phyloP scores from a whole-genome alignment of 2,888 invertebrate genomes.

The Furcula furcula region DNA sequence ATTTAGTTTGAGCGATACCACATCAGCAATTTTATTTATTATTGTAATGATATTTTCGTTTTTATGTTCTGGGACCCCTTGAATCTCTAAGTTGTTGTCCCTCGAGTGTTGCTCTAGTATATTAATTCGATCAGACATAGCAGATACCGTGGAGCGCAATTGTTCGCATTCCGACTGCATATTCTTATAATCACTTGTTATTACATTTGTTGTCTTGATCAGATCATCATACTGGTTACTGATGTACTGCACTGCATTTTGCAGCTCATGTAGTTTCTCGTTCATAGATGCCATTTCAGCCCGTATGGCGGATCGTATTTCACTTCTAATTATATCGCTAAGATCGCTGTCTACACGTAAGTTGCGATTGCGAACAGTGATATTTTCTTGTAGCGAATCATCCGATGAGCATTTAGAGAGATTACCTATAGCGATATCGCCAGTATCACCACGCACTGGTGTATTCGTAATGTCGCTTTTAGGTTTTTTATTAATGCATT shows the following conservation, averaged over 20 bases:
- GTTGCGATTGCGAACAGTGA: no score
- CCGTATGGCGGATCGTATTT: slow-evolving; percentile 1
- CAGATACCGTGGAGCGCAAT: background rate
- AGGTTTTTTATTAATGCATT: slow-evolving; percentile 2
- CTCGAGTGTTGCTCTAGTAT: slow-evolving; percentile 6
- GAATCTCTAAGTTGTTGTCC: slow-evolving; percentile 5
- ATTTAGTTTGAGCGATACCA: background rate
- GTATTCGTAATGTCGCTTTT: slow-evolving; percentile 2
- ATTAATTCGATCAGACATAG: slow-evolving; percentile 1
- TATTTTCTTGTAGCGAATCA: background rate
- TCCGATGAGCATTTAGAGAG: background rate
- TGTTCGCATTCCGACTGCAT: background rate
- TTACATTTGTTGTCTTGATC: background rate
- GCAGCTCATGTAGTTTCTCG: slow-evolving; percentile 2
- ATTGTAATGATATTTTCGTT: slow-evolving; percentile 3
- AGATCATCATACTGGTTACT: slow-evolving; percentile 2
- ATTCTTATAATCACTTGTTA: background rate
- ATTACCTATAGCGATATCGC: background rate
- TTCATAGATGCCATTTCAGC: slow-evolving; percentile 2
- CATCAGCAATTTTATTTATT: slow-evolving; percentile 1
- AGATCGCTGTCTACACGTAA: no score
- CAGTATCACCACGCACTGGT: slow-evolving; percentile 1
- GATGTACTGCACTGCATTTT: background rate
- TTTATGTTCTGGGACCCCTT: slow-evolving; percentile 3
- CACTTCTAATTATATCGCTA: background rate